Base-by-base conservation (phyloP, 2,113 vertebrate genomes). In the Paradisaea rubra region DNA sequence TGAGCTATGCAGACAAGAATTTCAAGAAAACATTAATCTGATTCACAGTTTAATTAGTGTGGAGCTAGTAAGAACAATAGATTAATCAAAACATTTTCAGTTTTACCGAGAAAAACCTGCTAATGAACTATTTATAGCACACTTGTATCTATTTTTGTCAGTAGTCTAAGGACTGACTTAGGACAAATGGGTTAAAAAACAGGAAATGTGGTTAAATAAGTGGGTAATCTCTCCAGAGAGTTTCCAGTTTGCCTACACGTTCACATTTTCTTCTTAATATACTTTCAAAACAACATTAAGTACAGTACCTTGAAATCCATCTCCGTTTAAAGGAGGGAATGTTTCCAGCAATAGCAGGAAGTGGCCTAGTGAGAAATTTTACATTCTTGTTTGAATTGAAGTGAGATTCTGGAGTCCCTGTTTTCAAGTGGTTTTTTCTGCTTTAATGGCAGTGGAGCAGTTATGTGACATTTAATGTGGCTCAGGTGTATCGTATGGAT, bases 141-240 rank as follows among this genome's bases (percentile, higher is more conserved):
- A 74, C 81, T 96, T 94, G 21, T 92, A 86, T 97, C 97, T 98
- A 98, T 98, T 98, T 98, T 97, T 98, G 93, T 97, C 96, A 90
- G 85, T 93, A 96, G 96, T 95, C 93, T 94, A 95, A 97, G 95
- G 96, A 97, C 96, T 95, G 96, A 97, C 97, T 97, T 96, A 97
- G 97, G 96, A 98, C 96, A 96, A 78, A 96, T 2, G 97, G 96
- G 97, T 97, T 98, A 96, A 98, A 97, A 98, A 98, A 98, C 98
- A 98, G 98, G 98, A 98, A 98, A 93, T 98, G 97, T 98, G 98
- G 97, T 98, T 97, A 98, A 96, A 97, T 93, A 97, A 95, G 97
- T 97, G 96, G 98, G 97, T 95, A 96, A 91, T 96, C 72, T 97
- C 97, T 98, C 98, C 98, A 97, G 91, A 96, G 96, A 97, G 97